Conservation (phyloP, 2,888 invertebrate species). For the Stenotaenia linearis region DNA sequence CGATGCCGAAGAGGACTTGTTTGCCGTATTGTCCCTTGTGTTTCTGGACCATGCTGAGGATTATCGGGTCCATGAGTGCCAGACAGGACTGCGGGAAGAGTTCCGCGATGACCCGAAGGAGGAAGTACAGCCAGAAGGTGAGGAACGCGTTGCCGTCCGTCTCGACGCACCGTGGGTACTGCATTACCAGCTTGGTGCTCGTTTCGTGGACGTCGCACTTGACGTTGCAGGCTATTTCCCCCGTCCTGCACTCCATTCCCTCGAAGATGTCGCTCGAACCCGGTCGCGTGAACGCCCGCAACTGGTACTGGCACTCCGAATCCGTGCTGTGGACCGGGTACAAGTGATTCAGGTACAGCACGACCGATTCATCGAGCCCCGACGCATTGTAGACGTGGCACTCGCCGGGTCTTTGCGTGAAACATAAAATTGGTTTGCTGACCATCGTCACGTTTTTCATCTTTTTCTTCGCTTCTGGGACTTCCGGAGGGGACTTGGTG, state of each 20-base stretch:
- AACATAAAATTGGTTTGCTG: background rate
- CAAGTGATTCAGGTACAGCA: background rate
- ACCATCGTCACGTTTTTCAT: too few relatives aligned
- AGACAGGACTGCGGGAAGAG: constrained; percentile 66
- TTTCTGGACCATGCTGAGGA: constrained; percentile 37
- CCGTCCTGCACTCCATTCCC: background rate
- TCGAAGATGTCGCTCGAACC: background rate
- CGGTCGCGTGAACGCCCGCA: background rate
- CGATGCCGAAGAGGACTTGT: constrained; percentile 36
- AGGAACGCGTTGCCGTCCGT: constrained; percentile 57
- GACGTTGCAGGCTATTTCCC: background rate
- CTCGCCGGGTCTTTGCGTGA: background rate
- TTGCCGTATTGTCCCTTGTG: constrained; percentile 30
- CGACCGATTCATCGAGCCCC: constrained; percentile 15
- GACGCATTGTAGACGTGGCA: constrained; percentile 34
- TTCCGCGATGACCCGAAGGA: constrained; percentile 61
- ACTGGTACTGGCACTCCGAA: background rate
- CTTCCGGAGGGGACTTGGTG: too few relatives aligned
- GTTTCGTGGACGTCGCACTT: background rate
- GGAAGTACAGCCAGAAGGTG: constrained; percentile 65
- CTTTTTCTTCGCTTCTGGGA: too few relatives aligned
- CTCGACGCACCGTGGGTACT: constrained; percentile 10
- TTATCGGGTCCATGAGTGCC: constrained; percentile 39
- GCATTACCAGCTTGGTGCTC: background rate
- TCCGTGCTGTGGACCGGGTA: background rate